A percentile compares a stretch with the other conserved stretches of the same genome.
phyloP scores from a whole-genome alignment of 35 echinoderm and acorn worm species.

The Ophioderma brevispina region DNA sequence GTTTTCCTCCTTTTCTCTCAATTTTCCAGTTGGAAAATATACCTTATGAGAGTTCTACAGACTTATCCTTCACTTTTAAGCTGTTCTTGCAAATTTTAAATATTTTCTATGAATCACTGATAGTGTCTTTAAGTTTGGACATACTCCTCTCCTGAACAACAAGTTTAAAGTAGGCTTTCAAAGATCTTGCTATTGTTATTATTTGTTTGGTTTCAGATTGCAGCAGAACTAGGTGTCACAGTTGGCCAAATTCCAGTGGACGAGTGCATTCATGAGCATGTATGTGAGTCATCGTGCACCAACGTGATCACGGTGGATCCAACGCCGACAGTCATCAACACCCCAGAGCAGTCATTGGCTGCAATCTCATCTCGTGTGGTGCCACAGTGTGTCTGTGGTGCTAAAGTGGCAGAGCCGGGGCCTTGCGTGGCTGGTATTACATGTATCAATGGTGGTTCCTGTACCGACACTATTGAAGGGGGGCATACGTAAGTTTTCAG shows the following conservation, averaged over 20 bases:
- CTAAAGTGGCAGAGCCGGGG: slow-evolving; percentile 30
- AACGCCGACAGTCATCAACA: slow-evolving; percentile 72
- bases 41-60: too few species aligned
- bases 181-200: too few species aligned
- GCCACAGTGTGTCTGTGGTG: slow-evolving; percentile 80
- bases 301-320: slow-evolving; percentile 74
- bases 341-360: slow-evolving; percentile 48
- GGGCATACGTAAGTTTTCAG: slow-evolving; percentile 49
- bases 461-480: slow-evolving; percentile 41
- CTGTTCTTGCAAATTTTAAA: too few species aligned
- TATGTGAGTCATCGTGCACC: slow-evolving; percentile 82
- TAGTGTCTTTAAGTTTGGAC: too few species aligned
- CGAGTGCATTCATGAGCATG: slow-evolving; percentile 69
- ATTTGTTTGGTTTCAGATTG: too few species aligned
- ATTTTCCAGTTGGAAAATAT: too few species aligned
- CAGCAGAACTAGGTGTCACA: slow-evolving; percentile 43
- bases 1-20: too few species aligned
- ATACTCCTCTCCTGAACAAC: too few species aligned
- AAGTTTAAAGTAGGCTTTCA: too few species aligned
- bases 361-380: slow-evolving; percentile 58
- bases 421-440: slow-evolving; percentile 38
- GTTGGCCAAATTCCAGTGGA: slow-evolving; percentile 83
- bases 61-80: too few species aligned
- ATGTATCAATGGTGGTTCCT: slow-evolving; percentile 82
- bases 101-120: too few species aligned